A percentile compares a stretch with the other conserved stretches of the same genome.
phyloP scores from a whole-genome alignment of 2,113 vertebrate genomes.

The Petrocephalus microphthalmus region DNA sequence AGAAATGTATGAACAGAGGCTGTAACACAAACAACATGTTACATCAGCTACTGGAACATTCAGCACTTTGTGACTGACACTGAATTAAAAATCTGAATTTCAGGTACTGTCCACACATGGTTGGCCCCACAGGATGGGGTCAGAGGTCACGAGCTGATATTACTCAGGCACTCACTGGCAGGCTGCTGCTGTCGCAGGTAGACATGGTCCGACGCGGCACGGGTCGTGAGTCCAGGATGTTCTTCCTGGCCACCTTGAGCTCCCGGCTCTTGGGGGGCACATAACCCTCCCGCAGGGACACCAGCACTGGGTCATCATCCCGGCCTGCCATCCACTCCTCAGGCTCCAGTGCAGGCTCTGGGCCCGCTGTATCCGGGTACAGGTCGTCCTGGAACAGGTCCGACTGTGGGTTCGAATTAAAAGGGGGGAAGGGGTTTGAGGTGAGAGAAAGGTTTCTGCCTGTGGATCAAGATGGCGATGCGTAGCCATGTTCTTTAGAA shows the following conservation, averaged over 20 bases:
- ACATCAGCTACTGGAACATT: not conserved
- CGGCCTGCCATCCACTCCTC: slow-evolving; percentile 88
- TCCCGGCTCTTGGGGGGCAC: slow-evolving; percentile 85
- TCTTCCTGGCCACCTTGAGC: slow-evolving; percentile 84
- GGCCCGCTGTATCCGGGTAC: slow-evolving; percentile 85
- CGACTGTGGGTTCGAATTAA: slow-evolving; percentile 62
- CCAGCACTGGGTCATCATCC: slow-evolving; percentile 80
- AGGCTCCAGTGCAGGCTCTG: slow-evolving; percentile 79
- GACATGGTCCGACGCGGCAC: slow-evolving; percentile 64
- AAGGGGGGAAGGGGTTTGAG: not conserved
- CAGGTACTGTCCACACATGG: not conserved
- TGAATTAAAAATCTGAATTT: not conserved
- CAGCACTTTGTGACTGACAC: not conserved
- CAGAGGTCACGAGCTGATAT: not conserved
- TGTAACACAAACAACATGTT: not conserved
- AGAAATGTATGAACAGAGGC: not conserved
- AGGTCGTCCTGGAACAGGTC: slow-evolving; percentile 97
- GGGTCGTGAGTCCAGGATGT: slow-evolving; percentile 77
- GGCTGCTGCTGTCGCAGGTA: slow-evolving; percentile 59
- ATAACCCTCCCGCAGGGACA: slow-evolving; percentile 83
- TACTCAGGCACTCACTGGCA: slow-evolving; percentile 65
- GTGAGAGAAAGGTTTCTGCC: not conserved
- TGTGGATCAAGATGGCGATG: not conserved
- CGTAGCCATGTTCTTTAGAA: too few species aligned
- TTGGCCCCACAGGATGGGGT: not conserved